Evolutionary conservation across 2,888 invertebrate species (phyloP).

Genomic region (Ectropis crepuscularia): DNA sequence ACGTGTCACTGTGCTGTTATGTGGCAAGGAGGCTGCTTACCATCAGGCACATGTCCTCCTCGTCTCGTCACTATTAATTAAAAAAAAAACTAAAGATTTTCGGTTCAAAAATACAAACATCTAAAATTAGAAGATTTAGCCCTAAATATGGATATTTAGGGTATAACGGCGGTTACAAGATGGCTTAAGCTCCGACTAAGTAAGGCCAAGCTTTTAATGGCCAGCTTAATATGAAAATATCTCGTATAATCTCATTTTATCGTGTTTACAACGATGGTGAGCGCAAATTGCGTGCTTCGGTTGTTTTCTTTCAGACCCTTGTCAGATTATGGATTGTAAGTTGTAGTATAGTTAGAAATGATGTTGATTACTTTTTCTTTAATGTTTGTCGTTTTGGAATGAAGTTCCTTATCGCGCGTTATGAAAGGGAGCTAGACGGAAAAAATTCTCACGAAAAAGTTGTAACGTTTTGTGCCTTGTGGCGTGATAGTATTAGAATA

Average conservation of each 20-base stretch:
- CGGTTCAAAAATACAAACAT: background rate
- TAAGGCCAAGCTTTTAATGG: slow-evolving; percentile 22
- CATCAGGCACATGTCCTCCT: no score
- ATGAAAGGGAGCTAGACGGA: no score
- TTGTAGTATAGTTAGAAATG: background rate
- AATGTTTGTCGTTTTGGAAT: no score
- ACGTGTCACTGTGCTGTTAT: no score
- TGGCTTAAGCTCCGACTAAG: slow-evolving; percentile 12
- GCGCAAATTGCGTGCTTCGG: slow-evolving; percentile 14
- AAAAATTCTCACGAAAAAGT: no score
- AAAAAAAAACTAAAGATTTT: no score
- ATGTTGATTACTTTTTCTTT: no score
- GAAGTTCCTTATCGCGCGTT: no score
- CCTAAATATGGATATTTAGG: slow-evolving; percentile 11
- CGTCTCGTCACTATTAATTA: no score
- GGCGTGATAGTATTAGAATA: no score
- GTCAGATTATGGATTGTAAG: slow-evolving; percentile 2
- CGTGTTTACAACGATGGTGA: slow-evolving; percentile 12
- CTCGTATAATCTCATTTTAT: slow-evolving; percentile 12
- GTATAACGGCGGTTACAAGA: slow-evolving; percentile 4
- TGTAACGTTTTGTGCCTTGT: no score
- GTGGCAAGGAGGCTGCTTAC: no score
- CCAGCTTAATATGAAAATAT: slow-evolving; percentile 27
- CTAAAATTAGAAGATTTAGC: background rate
- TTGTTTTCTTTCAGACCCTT: slow-evolving; percentile 16